Percentiles rank a stretch among this genome's conserved stretches.
Conservation (phyloP, 2,888 invertebrate species). For the Macaria notata region DNA sequence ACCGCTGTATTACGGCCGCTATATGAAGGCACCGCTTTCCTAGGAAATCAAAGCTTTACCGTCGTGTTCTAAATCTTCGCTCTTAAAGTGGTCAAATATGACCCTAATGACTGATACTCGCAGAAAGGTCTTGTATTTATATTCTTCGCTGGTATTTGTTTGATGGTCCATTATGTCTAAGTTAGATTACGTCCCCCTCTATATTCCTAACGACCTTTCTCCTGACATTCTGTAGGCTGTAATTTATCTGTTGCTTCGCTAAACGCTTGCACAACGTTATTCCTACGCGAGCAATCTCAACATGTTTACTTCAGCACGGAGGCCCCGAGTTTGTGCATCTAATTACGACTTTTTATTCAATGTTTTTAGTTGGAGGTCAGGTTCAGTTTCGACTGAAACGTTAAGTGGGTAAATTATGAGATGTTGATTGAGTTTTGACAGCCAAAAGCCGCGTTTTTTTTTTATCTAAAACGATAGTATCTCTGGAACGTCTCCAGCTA, state of each 20-base stretch:
- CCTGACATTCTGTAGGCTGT: slow-evolving; percentile 20
- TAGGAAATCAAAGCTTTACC: too few species aligned
- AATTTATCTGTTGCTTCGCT: slow-evolving; percentile 3
- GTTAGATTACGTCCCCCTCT: too few species aligned
- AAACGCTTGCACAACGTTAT: slow-evolving; percentile 20
- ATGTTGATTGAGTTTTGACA: slow-evolving; percentile 14
- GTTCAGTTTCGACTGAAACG: not conserved
- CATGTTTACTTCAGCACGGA: slow-evolving; percentile 2
- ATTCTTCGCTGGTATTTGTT: not conserved
- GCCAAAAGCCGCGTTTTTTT: slow-evolving; percentile 1
- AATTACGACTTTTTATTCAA: slow-evolving; percentile 1
- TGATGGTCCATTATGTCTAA: too few species aligned
- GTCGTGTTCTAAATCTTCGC: too few species aligned
- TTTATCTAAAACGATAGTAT: not conserved
- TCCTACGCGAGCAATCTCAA: not conserved
- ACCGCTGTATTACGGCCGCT: too few species aligned
- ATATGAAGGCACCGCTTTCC: too few species aligned
- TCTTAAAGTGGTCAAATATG: too few species aligned
- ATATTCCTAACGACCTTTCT: slow-evolving; percentile 26
- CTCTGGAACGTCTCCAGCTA: slow-evolving; percentile 27
- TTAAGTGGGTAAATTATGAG: slow-evolving; percentile 1
- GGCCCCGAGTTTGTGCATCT: slow-evolving; percentile 2
- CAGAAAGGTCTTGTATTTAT: too few species aligned
- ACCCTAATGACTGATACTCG: too few species aligned
- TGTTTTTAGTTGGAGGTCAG: slow-evolving; percentile 6